These are phyloP conservation scores for Phyllostomus discolor DNA, from an alignment of 2,113 vertebrate species.

Conservation along the genomic window DNA sequence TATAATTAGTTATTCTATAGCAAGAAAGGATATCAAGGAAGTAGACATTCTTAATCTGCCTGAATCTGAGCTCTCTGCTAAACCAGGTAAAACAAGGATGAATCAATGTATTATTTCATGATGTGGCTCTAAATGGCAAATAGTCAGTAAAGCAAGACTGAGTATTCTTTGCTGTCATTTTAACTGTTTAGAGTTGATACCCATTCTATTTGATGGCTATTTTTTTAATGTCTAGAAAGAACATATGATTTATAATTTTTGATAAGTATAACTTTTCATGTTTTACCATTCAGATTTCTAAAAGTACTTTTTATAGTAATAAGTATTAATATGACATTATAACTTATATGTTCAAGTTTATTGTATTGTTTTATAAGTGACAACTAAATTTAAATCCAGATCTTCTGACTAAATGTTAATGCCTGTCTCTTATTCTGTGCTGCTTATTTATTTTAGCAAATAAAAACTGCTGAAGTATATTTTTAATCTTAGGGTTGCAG, in stretches of 20 bases:
- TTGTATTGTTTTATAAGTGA: neutral
- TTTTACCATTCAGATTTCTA: neutral
- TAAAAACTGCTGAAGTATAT: neutral
- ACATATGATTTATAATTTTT: constrained; percentile 6
- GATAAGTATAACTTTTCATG: neutral
- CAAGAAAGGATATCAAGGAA: constrained; percentile 89
- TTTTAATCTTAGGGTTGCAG: constrained; percentile 83
- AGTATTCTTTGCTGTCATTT: neutral
- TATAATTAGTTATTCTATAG: constrained; percentile 86
- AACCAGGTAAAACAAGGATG: constrained; percentile 85
- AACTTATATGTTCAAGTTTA: neutral
- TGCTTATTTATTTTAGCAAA: neutral
- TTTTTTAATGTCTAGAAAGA: neutral
- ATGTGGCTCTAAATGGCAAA: neutral
- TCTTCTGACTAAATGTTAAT: neutral
- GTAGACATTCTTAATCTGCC: constrained; percentile 81
- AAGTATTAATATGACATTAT: neutral
- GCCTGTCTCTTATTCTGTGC: neutral
- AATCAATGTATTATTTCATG: neutral
- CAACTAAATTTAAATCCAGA: neutral
- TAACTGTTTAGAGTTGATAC: neutral
- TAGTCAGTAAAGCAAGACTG: neutral
- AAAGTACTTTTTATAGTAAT: neutral
- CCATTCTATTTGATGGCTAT: neutral
- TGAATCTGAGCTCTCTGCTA: constrained; percentile 84